Base-by-base conservation (phyloP, 2,113 vertebrate species). In the Pelecanoides urinatrix region DNA sequence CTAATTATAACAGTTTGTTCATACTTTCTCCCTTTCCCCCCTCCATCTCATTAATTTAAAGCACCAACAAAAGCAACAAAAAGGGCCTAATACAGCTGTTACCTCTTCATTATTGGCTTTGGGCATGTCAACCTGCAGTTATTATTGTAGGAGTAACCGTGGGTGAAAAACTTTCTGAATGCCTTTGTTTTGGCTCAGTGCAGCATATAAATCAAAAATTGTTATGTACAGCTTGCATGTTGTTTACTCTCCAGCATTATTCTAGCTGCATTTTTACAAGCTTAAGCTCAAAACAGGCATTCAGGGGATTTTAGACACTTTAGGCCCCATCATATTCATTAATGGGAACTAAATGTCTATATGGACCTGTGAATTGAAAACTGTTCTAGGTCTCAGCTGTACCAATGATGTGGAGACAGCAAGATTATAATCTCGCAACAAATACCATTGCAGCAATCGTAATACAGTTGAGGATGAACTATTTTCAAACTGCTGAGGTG, bases 291-390 rank as follows among this genome's bases (percentile, higher is more conserved):
- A 86, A 95, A 30, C 40, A 66, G 62, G 21, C 29, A 20, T 23
- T 65, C 9, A 4, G 71, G 21, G 38, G 7, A 32, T 59, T 88
- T 73, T 42, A 73, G 42, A 49, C 34, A 23, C 15, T 34, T 47
- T 19, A 73, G 22, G 36, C 3, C 22, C 7, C 25, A 32, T 16
- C 1, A 12, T 50, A 42, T 34, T 52, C 40, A 45, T 66, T 62
- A 66, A 42, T 0, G 0, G 36, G 18, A 63, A 42, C 13, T 12
- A 55, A 70, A 38, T 7, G 26, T 49, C 30, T 58, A 0, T 12
- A 14, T 10, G 34, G 47, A 74, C 45, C n/a, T 47, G 23, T 19
- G 29, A 59, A 58, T 0, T 42, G 16, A 67, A 40, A 72, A 34
- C 34, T 29, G 15, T n/a, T 49, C 30, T 42, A 56, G 9, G 42